Percentiles rank a stretch among this genome's conserved stretches.
phyloP scores from a whole-genome alignment of 2,888 invertebrate species.

The Coenonympha glycerion region DNA sequence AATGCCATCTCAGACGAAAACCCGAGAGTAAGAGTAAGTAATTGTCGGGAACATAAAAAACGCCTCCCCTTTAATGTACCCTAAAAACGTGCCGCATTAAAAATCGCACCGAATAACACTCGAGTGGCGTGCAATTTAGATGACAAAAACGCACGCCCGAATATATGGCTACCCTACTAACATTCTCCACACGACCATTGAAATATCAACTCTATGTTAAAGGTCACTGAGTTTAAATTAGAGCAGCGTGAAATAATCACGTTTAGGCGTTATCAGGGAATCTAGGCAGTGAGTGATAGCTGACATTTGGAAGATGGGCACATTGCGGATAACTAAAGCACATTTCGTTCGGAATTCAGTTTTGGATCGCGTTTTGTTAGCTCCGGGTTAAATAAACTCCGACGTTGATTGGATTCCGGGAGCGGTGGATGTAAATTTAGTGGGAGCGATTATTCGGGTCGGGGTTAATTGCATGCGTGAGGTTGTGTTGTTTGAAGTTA shows the following conservation, averaged over 20 bases:
- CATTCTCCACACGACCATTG: background rate
- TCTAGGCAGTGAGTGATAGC: constrained; percentile 35
- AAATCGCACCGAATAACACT: constrained; percentile 23
- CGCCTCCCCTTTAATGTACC: constrained; percentile 2
- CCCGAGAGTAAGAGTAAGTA: background rate
- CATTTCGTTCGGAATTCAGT: constrained; percentile 23
- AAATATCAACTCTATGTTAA: constrained; percentile 4
- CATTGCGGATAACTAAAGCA: constrained; percentile 35
- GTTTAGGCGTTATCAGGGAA: constrained; percentile 27
- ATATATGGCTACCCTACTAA: constrained; percentile 23
- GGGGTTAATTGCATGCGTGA: background rate
- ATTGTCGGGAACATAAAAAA: constrained; percentile 1
- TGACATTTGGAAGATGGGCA: constrained; percentile 35
- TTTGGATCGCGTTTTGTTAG: constrained; percentile 21
- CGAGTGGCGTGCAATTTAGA: constrained; percentile 29
- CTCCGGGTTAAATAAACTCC: constrained; percentile 21
- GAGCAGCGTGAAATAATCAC: constrained; percentile 6
- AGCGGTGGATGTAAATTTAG: constrained; percentile 14
- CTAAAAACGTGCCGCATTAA: constrained; percentile 12
- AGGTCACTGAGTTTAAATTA: constrained; percentile 7
- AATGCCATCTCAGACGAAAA: background rate
- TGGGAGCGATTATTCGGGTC: background rate
- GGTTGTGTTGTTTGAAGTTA: background rate
- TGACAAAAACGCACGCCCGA: constrained; percentile 26
- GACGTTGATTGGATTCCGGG: constrained; percentile 20